Base-by-base conservation (phyloP, 2,888 invertebrate species). In the Acanthococcus lagerstroemiae region DNA sequence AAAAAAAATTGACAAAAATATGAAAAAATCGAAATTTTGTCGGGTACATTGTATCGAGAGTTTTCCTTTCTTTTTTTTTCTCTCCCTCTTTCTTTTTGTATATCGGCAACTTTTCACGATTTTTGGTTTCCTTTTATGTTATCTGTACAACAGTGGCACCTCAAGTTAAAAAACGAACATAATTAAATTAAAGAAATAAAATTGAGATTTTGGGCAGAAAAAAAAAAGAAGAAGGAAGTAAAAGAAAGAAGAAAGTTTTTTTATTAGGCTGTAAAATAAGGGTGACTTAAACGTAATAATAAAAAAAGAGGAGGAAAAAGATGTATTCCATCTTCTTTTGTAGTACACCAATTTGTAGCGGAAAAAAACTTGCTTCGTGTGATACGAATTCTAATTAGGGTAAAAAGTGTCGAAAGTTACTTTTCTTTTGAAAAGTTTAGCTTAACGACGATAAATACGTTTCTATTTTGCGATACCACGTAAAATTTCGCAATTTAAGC, bases 181-280 rank as follows among this genome's bases (percentile, higher is more conserved):
- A 55, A 55, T 55, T 55, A 55, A 55, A 55, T 55, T 55, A 55
- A 55, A 55, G 27, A 26, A 55, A 55, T 55, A 55, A 26, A 55
- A 55, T 55, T 26, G 55, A 55, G 27, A 30, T 9, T 25, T 55
- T 55, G 12, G 9, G 5, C 27, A 7, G 15, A 50, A n/a, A 3
- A 37, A n/a, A n/a, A n/a, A n/a, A n/a, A 5, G 15, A n/a, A 17
- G 15, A 17, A n/a, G 4, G 5, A 17, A 5, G 46, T 45, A 4
- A 19, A 45, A 15, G 19, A 45, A 45, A 15, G 22, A 24, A 52
- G 22, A 52, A 55, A 26, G n/a, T 27, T 55, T 30, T 54, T 26
- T 55, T 55, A 26, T 55, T 55, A 55, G 55, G 30, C 24, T 24
- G 55, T 55, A 55, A 55, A 55, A 25, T 54, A 54, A 54, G 25